Evolutionary conservation across 2,113 vertebrate species (phyloP).

Genomic region (Neolamprologus tretocephalus): DNA sequence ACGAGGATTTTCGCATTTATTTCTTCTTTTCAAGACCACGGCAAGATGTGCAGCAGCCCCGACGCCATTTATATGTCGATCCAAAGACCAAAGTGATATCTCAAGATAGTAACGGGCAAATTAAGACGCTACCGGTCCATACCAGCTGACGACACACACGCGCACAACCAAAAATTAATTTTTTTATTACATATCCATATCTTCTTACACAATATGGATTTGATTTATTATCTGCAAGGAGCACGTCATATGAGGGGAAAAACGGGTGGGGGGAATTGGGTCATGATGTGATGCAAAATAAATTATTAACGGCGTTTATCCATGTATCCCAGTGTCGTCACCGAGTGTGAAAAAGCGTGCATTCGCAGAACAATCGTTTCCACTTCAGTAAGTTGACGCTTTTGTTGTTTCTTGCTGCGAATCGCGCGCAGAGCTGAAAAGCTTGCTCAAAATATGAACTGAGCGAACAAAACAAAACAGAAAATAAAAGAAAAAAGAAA

Average conservation of each 20-base stretch:
- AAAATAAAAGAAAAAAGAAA: background rate
- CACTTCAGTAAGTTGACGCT: background rate
- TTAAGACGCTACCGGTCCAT: background rate
- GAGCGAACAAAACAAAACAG: background rate
- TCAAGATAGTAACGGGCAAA: background rate
- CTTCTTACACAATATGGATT: background rate
- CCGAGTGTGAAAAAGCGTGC: background rate
- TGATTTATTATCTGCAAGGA: background rate
- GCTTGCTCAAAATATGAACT: rapidly evolving
- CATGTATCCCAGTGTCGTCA: background rate
- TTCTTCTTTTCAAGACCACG: background rate
- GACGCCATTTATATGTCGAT: conserved; percentile 12
- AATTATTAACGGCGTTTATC: background rate
- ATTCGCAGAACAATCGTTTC: background rate
- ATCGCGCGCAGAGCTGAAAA: background rate
- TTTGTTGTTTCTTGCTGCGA: background rate
- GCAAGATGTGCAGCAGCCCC: background rate
- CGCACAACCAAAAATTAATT: background rate
- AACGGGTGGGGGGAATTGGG: background rate
- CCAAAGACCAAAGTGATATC: background rate
- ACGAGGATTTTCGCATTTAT: background rate
- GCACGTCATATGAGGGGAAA: background rate
- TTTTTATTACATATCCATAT: background rate
- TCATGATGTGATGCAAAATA: background rate
- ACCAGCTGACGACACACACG: background rate